Conservation (phyloP, 2,797 vertebrate genomes). For the Pangasius djambal region DNA sequence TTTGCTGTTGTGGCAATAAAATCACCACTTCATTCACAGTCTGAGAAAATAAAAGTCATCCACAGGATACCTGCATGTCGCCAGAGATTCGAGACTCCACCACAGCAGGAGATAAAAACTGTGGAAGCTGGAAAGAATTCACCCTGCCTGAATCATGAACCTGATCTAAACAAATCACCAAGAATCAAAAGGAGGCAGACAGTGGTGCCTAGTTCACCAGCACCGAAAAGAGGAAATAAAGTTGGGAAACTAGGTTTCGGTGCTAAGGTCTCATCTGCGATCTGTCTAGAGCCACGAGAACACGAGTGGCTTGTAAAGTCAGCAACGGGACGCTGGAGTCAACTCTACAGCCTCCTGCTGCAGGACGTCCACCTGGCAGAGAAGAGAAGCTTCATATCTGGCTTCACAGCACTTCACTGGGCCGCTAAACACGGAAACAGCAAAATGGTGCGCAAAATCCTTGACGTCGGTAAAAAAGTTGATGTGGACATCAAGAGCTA, state of each 20-base stretch:
- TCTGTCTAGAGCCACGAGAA: conserved; percentile 81
- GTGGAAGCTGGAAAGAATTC: not conserved
- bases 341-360: conserved; percentile 81
- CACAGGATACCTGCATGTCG: not conserved
- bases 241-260: conserved; percentile 70
- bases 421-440: conserved; percentile 87
- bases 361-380: conserved; percentile 78
- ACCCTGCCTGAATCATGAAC: conserved; percentile 24
- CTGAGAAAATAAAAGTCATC: conserved; percentile 24
- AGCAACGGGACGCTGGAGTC: conserved; percentile 85
- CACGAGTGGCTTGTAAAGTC: conserved; percentile 89
- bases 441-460: conserved; percentile 81
- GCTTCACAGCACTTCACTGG: conserved; percentile 95
- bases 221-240: conserved; percentile 67
- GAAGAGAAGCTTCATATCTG: conserved; percentile 89
- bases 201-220: conserved; percentile 63
- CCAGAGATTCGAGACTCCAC: conserved; percentile 22
- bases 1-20: conserved; percentile 73
- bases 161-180: conserved; percentile 57
- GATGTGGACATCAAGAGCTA: conserved; percentile 84
- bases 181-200: conserved; percentile 60
- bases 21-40: conserved; percentile 59
- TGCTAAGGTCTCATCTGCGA: conserved; percentile 58
- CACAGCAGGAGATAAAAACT: conserved; percentile 62
- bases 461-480: conserved; percentile 73